These are phyloP conservation scores for Bryconaethiops microstoma DNA, from an alignment of 2,797 vertebrate species.

Conservation along the genomic window DNA sequence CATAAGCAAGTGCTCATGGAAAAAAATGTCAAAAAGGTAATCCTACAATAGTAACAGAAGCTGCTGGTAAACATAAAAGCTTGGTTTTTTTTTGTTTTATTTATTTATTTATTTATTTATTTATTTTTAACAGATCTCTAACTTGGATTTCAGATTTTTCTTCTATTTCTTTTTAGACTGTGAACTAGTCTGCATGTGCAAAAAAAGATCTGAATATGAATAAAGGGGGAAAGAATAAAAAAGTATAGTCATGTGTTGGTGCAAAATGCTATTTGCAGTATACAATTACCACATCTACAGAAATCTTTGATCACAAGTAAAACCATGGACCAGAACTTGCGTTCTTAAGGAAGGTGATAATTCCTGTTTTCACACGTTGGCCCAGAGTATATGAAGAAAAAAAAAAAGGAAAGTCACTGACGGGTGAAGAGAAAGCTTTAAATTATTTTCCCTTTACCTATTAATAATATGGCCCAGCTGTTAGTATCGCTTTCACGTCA, in stretches of 20 bases:
- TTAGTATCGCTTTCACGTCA: slow-evolving; percentile 51
- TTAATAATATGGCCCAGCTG: slow-evolving; percentile 52
- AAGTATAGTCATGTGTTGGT: background rate
- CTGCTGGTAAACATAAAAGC: background rate
- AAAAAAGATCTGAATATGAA: slow-evolving; percentile 25
- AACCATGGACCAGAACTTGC: background rate
- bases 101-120: too few relatives aligned
- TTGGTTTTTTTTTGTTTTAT: slow-evolving; percentile 2
- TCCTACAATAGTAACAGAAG: background rate
- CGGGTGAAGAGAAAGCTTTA: slow-evolving; percentile 52
- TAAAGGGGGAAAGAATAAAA: background rate
- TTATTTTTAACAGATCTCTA: too few relatives aligned
- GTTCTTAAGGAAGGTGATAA: background rate
- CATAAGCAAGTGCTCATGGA: background rate
- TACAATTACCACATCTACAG: slow-evolving; percentile 12
- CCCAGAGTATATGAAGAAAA: slow-evolving; percentile 33
- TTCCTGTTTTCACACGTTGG: slow-evolving; percentile 11
- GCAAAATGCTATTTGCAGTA: slow-evolving; percentile 6
- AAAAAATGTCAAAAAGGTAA: background rate
- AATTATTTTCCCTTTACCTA: slow-evolving; percentile 59
- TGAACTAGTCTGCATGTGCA: background rate
- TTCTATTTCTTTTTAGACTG: background rate
- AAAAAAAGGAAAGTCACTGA: slow-evolving; percentile 38
- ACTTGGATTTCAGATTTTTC: background rate
- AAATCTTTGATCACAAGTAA: slow-evolving; percentile 13